Conservation (phyloP, 2,888 invertebrate genomes). For the Ectemnius lituratus region DNA sequence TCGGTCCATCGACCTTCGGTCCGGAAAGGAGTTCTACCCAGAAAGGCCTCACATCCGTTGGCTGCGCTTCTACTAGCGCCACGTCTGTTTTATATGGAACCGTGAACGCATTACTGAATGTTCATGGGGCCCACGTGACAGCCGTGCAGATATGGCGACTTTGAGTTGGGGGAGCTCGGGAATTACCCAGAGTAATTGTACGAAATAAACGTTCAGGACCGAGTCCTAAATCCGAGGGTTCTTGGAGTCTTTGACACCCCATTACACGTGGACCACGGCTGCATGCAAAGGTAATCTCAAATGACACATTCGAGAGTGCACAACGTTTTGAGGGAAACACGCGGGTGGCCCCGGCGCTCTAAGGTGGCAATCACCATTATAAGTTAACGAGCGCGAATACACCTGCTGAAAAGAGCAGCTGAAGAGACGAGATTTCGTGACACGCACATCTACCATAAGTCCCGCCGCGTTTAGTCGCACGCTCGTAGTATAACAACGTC, state of each 20-base stretch:
- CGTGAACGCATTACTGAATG: conserved; percentile 1
- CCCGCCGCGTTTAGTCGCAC: conserved; percentile 31
- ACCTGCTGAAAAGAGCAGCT: conserved; percentile 42
- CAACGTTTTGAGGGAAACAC: conserved; percentile 40
- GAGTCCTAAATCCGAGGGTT: too few relatives aligned
- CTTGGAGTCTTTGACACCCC: too few relatives aligned
- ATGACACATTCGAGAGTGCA: conserved; percentile 10
- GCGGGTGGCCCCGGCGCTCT: conserved; percentile 46
- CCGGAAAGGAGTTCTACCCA: conserved; percentile 52
- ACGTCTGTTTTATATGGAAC: conserved; percentile 1
- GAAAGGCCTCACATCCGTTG: conserved; percentile 28
- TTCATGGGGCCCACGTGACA: background rate
- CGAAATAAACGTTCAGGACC: background rate
- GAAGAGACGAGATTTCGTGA: conserved; percentile 42
- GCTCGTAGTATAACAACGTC: background rate
- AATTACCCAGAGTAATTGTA: background rate
- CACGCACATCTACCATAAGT: conserved; percentile 44
- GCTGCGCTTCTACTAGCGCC: background rate
- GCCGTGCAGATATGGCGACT: background rate
- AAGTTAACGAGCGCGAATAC: conserved; percentile 51
- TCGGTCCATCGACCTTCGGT: conserved; percentile 70
- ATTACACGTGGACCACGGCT: too few relatives aligned
- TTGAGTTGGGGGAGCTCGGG: background rate
- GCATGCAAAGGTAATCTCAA: background rate
- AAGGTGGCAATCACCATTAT: conserved; percentile 57